Base-by-base conservation (phyloP, 1,140 invertebrate genomes). In the Aphaenogaster rudis region DNA sequence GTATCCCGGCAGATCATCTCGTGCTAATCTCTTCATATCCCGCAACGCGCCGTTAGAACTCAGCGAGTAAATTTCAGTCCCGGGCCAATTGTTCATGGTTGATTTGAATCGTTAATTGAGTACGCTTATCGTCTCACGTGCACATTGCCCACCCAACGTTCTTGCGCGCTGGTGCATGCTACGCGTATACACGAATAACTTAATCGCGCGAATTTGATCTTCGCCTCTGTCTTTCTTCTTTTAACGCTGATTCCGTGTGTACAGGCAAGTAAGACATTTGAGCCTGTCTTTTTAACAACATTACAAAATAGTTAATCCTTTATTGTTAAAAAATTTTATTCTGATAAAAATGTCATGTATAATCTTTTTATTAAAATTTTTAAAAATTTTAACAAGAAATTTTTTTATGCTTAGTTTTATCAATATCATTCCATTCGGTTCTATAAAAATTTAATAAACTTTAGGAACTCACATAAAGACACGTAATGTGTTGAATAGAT, bases 61-160 rank as follows among this genome's bases (percentile, higher is more conserved):
- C 21, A n/a, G 8, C 39, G 15, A 81, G 48, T 52, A 71, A 90
- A 90, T 90, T 69, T 52, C 82, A 52, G 15, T 69, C 17, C 33
- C 50, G 5, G 57, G 50, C 82, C 82, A 88, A 89, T 91, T 88
- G 86, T 86, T 85, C 88, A 87, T 78, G 76, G 74, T 88, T 77
- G 80, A 91, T 91, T 85, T 66, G 82, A 91, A 92, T 88, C 84
- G 86, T 92, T 91, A 88, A 92, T 89, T 91, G 87, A 71, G 85
- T 88, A 69, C 67, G 91, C 87, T 92, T 92, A 91, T 91, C 90
- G 71, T 48, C 59, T 69, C 67, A 17, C 76, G 45, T 81, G n/a
- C 84, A 84, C 77, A 61, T 79, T 71, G 84, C 61, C 15, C 57
- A 28, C 15, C 28, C 48, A 61, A 74, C 33, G 13, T 57, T 28